Evolutionary conservation across 64 coral and sea anemone species (phyloP), one percentile per base, ranked within the genome.

Genomic region (Acropora tenuis): DNA sequence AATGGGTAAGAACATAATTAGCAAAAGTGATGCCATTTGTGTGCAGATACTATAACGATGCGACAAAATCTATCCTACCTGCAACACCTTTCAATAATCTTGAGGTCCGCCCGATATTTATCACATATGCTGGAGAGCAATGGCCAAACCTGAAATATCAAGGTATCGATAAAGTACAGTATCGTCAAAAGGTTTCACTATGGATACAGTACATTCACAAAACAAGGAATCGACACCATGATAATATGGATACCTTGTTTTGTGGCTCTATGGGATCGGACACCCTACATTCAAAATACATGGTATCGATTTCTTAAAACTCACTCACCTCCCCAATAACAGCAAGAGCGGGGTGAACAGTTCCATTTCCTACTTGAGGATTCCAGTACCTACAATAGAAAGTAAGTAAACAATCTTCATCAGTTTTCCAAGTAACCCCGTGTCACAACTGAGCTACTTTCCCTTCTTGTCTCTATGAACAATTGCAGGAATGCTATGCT

Each of bases 1-100:
- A 72, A 81, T 8, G 63, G 50, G 46, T 11, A 18, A 8, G 9
- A 2, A 59, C 52, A 16, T 43, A 61, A 8, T 50, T 13, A 75
- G 7, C 5, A 55, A 2, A 55, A 55, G 6, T 55, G 10, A 7
- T 55, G 52, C 1, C 30, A 30, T 30, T 30, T 30, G 30, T 30
- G 30, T 0, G 30, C 30, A 30, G 30, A 30, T 30, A 0, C 30
- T 7, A 55, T 3, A 55, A 55, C 52, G 10, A 7, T 55, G 52
- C 1, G 4, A 55, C 2, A 55, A 82, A 8, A 44, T 13, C 47
- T 77, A 30, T 58, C 41, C 60, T 91, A 97, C 95, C 95, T 97
- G 83, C 95, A 97, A 65, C 95, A 94, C 48, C 95, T 78, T 53
- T 97, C 92, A 41, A 97, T 97, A 55, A 97, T 87, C 49, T 89